These are phyloP conservation scores for Cataglyphis livida DNA, from an alignment of 2,888 invertebrate species.

Conservation along the genomic window DNA sequence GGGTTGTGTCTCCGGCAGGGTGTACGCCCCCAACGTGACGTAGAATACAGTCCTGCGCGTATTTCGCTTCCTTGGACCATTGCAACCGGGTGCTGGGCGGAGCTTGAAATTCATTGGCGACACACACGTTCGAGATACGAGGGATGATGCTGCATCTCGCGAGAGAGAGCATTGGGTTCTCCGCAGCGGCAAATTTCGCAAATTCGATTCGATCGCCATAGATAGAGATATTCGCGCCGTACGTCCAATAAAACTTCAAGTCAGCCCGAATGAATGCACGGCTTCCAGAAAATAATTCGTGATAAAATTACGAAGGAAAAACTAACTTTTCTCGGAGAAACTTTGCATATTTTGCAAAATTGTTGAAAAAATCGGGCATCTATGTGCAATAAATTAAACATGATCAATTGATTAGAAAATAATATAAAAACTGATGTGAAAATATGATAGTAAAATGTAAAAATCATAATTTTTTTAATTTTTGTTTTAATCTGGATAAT, in stretches of 20 bases:
- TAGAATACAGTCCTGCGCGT: slow-evolving; percentile 77
- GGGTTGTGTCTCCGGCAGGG: slow-evolving; percentile 77
- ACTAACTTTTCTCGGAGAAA: background rate
- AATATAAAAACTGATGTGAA: too few relatives aligned
- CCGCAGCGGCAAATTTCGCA: slow-evolving; percentile 2
- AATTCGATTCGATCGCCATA: slow-evolving; percentile 51
- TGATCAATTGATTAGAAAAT: background rate
- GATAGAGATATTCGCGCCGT: slow-evolving; percentile 24
- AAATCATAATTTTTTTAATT: background rate
- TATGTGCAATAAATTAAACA: background rate
- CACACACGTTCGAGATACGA: slow-evolving; percentile 24
- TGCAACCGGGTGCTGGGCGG: slow-evolving; percentile 76
- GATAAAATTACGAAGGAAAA: background rate
- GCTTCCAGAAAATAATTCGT: background rate
- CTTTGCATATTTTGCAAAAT: background rate
- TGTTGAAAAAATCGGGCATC: background rate
- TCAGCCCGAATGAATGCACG: background rate
- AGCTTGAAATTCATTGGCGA: slow-evolving; percentile 75
- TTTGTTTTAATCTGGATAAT: background rate
- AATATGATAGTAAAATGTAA: background rate
- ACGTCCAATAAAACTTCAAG: slow-evolving; percentile 22
- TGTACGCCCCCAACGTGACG: slow-evolving; percentile 80
- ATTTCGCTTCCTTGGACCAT: slow-evolving; percentile 72
- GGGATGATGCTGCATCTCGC: slow-evolving; percentile 38
- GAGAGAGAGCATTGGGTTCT: slow-evolving; percentile 15